A percentile compares a stretch with the other conserved stretches of the same genome.
Evolutionary conservation across 2,113 vertebrate genomes (phyloP).

Genomic region (Pagrus major): DNA sequence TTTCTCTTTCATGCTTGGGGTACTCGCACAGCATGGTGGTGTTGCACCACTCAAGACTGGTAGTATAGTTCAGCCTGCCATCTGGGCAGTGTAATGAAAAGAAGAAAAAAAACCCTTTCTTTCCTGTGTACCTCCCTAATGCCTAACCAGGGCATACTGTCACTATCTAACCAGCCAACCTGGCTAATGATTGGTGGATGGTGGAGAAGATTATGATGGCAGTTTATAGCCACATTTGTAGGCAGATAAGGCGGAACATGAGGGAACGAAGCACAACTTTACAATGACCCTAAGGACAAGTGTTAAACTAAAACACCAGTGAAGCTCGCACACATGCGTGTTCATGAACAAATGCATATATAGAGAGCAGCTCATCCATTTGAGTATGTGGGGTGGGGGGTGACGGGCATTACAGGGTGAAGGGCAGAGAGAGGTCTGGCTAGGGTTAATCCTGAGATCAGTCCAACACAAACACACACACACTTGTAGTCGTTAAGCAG

Average conservation of each 20-base stretch:
- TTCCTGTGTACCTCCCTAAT: conserved; percentile 1
- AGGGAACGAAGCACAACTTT: neutral
- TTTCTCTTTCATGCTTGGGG: conserved; percentile 53
- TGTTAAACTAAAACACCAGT: conserved; percentile 1
- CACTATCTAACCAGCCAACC: conserved; percentile 15
- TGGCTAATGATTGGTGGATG: conserved; percentile 6
- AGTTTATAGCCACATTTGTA: conserved; percentile 11
- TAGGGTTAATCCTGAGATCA: conserved; percentile 71
- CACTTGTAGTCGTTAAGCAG: conserved; percentile 42
- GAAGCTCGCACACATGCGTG: neutral
- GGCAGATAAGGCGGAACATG: neutral
- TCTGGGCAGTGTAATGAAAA: conserved; percentile 33
- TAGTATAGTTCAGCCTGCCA: conserved; percentile 41
- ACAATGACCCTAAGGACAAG: neutral
- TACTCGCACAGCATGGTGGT: conserved; percentile 39
- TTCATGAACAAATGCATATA: neutral
- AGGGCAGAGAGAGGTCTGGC: conserved; percentile 51
- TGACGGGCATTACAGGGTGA: conserved; percentile 21
- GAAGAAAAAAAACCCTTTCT: neutral
- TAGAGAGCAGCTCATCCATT: conserved; percentile 34
- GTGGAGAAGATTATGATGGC: conserved; percentile 25
- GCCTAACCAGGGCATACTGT: conserved; percentile 6
- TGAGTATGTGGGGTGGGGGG: neutral
- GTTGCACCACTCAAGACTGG: conserved; percentile 46
- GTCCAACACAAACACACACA: conserved; percentile 38